Evolutionary conservation across 1,140 invertebrate genomes (phyloP).

Genomic region (Lamellibrachia luymesi): DNA sequence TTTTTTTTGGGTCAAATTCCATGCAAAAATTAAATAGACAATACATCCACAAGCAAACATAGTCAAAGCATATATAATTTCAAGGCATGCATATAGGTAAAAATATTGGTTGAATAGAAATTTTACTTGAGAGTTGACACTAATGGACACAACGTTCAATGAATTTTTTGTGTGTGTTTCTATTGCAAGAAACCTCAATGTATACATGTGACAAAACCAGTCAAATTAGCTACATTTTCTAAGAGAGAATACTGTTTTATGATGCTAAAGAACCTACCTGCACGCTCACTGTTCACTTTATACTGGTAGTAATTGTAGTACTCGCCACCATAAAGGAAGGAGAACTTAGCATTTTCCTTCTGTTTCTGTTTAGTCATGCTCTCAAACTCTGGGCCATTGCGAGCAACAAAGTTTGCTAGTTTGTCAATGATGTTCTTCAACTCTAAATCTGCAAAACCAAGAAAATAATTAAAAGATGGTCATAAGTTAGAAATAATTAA

Average conservation of each 20-base stretch:
- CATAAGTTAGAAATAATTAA: too few species aligned
- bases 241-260: background rate
- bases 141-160: too few species aligned
- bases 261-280: conserved; percentile 17
- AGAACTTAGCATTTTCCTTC: conserved; percentile 94
- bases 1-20: background rate
- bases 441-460: conserved; percentile 69
- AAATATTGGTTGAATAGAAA: background rate
- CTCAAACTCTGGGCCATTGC: conserved; percentile 98
- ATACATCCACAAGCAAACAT: background rate
- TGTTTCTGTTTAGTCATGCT: conserved; percentile 97
- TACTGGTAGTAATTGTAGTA: conserved; percentile 95
- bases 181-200: background rate
- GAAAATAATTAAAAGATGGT: background rate
- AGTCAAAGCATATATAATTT: background rate
- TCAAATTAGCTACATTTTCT: background rate
- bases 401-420: conserved; percentile 94
- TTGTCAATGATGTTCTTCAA: conserved; percentile 96
- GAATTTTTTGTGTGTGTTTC: too few species aligned
- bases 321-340: conserved; percentile 94
- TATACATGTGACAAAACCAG: background rate
- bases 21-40: background rate
- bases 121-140: background rate
- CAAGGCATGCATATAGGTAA: background rate
- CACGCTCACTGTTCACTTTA: conserved; percentile 70